phyloP scores from a whole-genome alignment of 2,888 invertebrate species.

The Meta bourneti region DNA sequence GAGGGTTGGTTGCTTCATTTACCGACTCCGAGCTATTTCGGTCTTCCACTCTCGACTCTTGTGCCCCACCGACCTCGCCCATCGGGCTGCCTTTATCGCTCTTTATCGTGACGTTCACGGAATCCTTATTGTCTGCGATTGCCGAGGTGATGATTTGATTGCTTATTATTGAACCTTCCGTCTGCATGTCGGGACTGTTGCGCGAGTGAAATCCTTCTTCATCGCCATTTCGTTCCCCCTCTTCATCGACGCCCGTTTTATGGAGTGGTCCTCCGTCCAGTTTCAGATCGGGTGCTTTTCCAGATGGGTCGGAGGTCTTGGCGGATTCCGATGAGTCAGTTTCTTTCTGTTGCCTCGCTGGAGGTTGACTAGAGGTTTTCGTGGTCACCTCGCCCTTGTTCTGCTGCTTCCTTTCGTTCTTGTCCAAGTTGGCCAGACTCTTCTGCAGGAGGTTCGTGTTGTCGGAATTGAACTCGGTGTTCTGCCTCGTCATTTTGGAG shows the following conservation, averaged over 20 bases:
- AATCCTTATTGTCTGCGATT: slow-evolving; percentile 24
- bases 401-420: background rate
- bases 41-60: slow-evolving; percentile 22
- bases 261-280: no score
- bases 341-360: background rate
- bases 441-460: slow-evolving; percentile 87
- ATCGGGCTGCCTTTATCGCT: slow-evolving; percentile 47
- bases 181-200: background rate
- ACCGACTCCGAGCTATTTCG: slow-evolving; percentile 64
- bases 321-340: background rate
- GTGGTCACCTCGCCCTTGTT: background rate
- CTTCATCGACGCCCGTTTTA: no score
- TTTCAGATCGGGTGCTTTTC: background rate
- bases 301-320: background rate
- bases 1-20: slow-evolving; percentile 30
- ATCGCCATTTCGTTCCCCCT: background rate
- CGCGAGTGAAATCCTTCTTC: background rate
- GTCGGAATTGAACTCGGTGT: slow-evolving; percentile 93
- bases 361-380: slow-evolving; percentile 5
- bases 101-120: slow-evolving; percentile 49
- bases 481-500: slow-evolving; percentile 88
- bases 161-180: slow-evolving; percentile 24
- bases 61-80: slow-evolving; percentile 38
- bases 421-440: background rate
- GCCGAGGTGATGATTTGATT: slow-evolving; percentile 6